A percentile compares a stretch with the other conserved stretches of the same genome.
Evolutionary conservation across 2,797 vertebrate species (phyloP).

Genomic region (Parambassis ranga): DNA sequence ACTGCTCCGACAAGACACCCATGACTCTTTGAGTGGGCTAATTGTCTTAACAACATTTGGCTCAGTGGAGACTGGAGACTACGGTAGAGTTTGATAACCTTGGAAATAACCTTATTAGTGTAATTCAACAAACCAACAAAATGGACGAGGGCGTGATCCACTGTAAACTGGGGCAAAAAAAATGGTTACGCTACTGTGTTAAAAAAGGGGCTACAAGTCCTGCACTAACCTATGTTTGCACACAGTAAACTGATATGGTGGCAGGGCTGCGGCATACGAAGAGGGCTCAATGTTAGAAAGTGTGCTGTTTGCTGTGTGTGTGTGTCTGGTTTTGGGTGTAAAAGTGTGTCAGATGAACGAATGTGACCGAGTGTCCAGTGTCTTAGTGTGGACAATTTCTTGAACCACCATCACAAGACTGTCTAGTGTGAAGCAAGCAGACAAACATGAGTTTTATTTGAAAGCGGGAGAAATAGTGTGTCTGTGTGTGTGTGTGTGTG

Average conservation of each 20-base stretch:
- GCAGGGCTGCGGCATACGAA: not conserved
- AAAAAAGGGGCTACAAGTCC: not conserved
- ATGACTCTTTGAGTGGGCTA: conserved; percentile 59
- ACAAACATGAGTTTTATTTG: conserved; percentile 49
- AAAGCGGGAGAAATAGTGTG: not conserved
- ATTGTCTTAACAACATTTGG: conserved; percentile 66
- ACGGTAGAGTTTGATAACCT: conserved; percentile 48
- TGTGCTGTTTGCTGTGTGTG: conserved; percentile 12
- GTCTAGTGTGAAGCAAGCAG: conserved; percentile 37
- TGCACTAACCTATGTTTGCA: conserved; percentile 1
- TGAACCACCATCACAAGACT: conserved; percentile 58
- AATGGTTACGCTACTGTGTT: not conserved
- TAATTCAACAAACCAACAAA: conserved; percentile 55
- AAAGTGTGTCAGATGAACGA: conserved; percentile 42
- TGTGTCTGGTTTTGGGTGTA: conserved; percentile 18
- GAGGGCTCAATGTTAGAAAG: conserved; percentile 36
- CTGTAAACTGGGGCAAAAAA: conserved; percentile 12
- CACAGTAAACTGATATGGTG: conserved; percentile 5
- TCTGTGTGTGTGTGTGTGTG: no score
- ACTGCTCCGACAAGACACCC: conserved; percentile 44
- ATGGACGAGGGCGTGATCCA: conserved; percentile 36
- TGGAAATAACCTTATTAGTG: conserved; percentile 66
- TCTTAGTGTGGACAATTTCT: conserved; percentile 32
- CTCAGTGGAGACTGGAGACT: conserved; percentile 34
- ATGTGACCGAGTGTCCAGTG: conserved; percentile 55